Evolutionary conservation across 1,140 invertebrate genomes (phyloP), one percentile per base, ranked within the genome.

Genomic region (Drosophila tani): DNA sequence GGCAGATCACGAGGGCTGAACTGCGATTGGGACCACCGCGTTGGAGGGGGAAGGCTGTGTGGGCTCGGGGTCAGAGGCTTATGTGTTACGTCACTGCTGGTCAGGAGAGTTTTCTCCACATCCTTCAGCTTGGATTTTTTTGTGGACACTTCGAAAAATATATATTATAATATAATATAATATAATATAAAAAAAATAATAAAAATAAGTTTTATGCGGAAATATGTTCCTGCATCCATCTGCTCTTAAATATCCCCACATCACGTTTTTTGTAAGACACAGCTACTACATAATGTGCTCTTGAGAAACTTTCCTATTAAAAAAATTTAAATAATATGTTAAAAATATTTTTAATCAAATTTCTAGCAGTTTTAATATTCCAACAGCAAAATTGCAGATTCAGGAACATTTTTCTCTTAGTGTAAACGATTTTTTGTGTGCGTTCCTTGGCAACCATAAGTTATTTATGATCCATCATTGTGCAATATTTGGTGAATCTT

Each of bases 391-490:
- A n/a, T 11, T 15, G 0, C 5, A 24, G 5, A 9, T 15, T n/a
- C 2, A 6, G 3, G 3, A 24, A 55, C 9, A 0, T 9, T 35
- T 67, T 67, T 43, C 40, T 57, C 35, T 8, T 17, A 12, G 65
- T 73, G 49, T 56, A 27, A 17, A 19, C 19, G n/a, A 40, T 24
- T 67, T 71, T 57, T 56, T 63, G 45, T 40, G 57, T 40, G 57
- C 21, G 53, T 49, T 53, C 24, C 63, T 50, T 79, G 58, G 60
- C 85, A 76, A 69, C 74, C 87, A 91, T 91, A 91, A 91, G 88
- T 91, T 91, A 91, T 91, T 91, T 91, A 91, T 91, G 88, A 91
- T 91, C 88, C 83, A 91, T 91, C 88, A 91, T 91, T 91, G 88
- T 82, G 79, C 83, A 91, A 91, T 91, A 90, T 90, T 90, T 90